A percentile compares a stretch with the other conserved stretches of the same genome.
These are phyloP conservation scores for Smittia sp. DNA, from an alignment of 2,888 invertebrate genomes.

Conservation along the genomic window DNA sequence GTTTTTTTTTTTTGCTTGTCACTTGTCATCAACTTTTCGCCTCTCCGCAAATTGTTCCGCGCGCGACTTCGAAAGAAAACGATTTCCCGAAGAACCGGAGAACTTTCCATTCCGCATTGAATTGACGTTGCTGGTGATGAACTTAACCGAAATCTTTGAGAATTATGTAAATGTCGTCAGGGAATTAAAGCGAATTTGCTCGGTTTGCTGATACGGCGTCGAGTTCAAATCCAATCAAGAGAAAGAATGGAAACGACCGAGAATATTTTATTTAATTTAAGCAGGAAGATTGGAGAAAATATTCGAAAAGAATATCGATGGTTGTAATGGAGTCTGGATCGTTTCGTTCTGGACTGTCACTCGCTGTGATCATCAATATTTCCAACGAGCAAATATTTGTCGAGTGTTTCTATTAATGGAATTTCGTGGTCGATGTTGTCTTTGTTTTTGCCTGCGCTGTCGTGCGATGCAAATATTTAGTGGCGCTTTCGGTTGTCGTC, in stretches of 20 bases:
- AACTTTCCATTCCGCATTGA: neutral
- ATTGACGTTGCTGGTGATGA: slow-evolving; percentile 25
- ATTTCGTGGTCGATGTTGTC: neutral
- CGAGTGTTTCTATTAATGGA: neutral
- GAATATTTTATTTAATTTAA: slow-evolving; percentile 9
- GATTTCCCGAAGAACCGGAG: neutral
- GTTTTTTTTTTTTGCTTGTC: slow-evolving; percentile 36
- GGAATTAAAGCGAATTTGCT: neutral
- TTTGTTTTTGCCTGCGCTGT: neutral
- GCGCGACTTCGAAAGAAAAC: neutral
- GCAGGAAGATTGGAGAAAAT: slow-evolving; percentile 2
- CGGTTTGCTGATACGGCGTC: neutral
- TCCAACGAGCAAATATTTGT: neutral
- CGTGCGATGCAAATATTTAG: neutral
- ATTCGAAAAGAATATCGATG: neutral
- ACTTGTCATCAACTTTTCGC: slow-evolving; percentile 16
- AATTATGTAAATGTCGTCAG: slow-evolving; percentile 9
- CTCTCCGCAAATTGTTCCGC: neutral
- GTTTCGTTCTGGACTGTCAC: slow-evolving; percentile 3
- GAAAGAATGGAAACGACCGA: too few relatives aligned
- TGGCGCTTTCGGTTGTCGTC: neutral
- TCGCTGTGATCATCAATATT: slow-evolving; percentile 12
- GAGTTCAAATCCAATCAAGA: neutral
- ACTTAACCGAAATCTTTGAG: neutral
- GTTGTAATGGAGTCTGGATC: slow-evolving; percentile 28